These are phyloP conservation scores for Dromaius novaehollandiae DNA, from an alignment of 2,113 vertebrate genomes.

Conservation along the genomic window DNA sequence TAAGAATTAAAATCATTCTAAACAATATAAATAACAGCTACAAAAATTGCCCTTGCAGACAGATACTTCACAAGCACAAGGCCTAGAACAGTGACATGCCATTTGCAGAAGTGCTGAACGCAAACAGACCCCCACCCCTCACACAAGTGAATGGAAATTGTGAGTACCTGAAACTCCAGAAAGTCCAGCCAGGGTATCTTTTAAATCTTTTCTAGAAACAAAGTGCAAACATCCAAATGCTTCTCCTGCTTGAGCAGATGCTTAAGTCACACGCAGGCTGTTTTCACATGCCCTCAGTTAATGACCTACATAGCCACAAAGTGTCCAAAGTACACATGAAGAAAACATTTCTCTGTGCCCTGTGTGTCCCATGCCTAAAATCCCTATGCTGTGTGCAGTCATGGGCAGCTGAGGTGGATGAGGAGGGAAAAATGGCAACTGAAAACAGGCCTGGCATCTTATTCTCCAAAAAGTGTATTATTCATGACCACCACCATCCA, in stretches of 20 bases:
- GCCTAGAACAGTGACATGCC: background rate
- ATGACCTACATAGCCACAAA: background rate
- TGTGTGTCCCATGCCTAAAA: background rate
- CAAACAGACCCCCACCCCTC: background rate
- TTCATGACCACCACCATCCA: background rate
- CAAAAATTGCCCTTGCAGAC: background rate
- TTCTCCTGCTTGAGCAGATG: background rate
- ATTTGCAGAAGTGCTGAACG: background rate
- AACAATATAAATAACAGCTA: background rate
- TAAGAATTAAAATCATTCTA: background rate
- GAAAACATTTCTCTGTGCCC: background rate
- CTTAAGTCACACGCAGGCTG: background rate
- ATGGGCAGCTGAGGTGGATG: background rate
- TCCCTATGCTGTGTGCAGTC: background rate
- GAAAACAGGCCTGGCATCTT: background rate
- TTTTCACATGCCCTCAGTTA: background rate
- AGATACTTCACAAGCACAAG: background rate
- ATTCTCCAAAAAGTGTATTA: background rate
- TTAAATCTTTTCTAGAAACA: background rate
- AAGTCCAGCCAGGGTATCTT: background rate
- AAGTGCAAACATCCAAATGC: background rate
- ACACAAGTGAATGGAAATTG: background rate
- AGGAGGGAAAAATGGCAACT: background rate
- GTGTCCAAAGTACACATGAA: background rate
- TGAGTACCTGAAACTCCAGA: background rate